Base-by-base conservation (phyloP, 2,113 vertebrate species). In the Hippopotamus amphibius region DNA sequence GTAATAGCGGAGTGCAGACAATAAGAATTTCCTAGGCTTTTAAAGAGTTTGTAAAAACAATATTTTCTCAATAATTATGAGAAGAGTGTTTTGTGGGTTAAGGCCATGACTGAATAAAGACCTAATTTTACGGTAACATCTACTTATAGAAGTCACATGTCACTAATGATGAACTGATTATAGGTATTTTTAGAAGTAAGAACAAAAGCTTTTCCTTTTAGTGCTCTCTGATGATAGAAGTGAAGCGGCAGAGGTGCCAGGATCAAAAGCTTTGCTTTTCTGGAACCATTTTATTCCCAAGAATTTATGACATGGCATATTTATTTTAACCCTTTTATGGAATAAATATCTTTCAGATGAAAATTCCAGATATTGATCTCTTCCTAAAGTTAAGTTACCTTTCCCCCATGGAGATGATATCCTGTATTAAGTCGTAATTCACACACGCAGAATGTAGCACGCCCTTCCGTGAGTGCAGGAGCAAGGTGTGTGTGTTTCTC, bases 211-310 rank as follows among this genome's bases (percentile, higher is more conserved):
- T 65, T 8, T 14, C 10, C 6, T 28, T 50, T 66, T 53, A 17
- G 2, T 90, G 41, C n/a, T 53, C 8, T 87, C 15, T 30, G 6
- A 41, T 53, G 16, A 74, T 77, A 13, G 41, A 50, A 76, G n/a
- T 48, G 30, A 68, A 88, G 16, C 8, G 1, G 5, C 57, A 30
- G 15, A 95, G 13, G 15, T 72, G 55, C 41, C 69, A 55, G 50
- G 48, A 71, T 89, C 59, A 81, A 90, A 83, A 81, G 14, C 33
- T 57, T 91, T 79, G 41, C 82, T 90, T 84, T 85, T 81, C 50
- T 84, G 37, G 85, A 93, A 88, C 41, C 30, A 46, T 65, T 57
- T 57, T 71, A 72, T 79, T 59, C 37, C 83, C 41, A 66, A 92
- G 46, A 89, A 83, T 53, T 66, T 94, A 37, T 63, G n/a, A 76